Conservation (phyloP, 2,113 vertebrate genomes). For the Chamaetylas fuelleborni region DNA sequence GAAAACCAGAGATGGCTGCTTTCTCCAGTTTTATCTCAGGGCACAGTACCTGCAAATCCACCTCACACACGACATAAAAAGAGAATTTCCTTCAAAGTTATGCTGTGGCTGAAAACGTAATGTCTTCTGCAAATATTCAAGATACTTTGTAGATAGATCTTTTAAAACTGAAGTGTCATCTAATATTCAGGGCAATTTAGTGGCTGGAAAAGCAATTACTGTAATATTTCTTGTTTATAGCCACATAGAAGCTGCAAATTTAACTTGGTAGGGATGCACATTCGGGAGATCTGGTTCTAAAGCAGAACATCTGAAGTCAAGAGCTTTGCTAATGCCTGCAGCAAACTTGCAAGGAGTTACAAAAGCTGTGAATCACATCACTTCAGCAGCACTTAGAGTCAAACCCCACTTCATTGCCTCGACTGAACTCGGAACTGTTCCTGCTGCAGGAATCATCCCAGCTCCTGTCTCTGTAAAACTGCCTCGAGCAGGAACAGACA, state of each 20-base stretch:
- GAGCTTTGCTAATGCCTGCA: conserved; percentile 39
- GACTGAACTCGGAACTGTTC: not conserved
- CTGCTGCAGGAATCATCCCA: not conserved
- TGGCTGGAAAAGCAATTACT: not conserved
- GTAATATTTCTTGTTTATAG: conserved; percentile 19
- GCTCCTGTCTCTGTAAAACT: not conserved
- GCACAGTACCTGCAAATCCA: not conserved
- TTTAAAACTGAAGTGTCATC: conserved; percentile 34
- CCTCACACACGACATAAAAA: not conserved
- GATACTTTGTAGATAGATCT: not conserved
- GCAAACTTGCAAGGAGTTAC: conserved; percentile 6
- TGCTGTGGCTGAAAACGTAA: not conserved
- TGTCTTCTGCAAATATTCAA: not conserved
- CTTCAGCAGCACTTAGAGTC: conserved; percentile 18
- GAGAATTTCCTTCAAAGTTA: not conserved
- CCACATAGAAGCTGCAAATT: conserved; percentile 3
- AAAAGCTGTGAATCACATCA: conserved; percentile 32
- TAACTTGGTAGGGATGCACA: not conserved
- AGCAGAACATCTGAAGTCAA: conserved; percentile 5
- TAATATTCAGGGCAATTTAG: conserved; percentile 24
- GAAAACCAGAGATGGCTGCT: not conserved
- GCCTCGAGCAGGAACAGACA: not conserved
- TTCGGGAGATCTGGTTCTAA: not conserved
- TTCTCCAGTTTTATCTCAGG: not conserved
- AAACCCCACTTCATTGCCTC: not conserved